A percentile compares a stretch with the other conserved stretches of the same genome.
phyloP scores from a whole-genome alignment of 1,140 invertebrate genomes.

The Lerema accius region DNA sequence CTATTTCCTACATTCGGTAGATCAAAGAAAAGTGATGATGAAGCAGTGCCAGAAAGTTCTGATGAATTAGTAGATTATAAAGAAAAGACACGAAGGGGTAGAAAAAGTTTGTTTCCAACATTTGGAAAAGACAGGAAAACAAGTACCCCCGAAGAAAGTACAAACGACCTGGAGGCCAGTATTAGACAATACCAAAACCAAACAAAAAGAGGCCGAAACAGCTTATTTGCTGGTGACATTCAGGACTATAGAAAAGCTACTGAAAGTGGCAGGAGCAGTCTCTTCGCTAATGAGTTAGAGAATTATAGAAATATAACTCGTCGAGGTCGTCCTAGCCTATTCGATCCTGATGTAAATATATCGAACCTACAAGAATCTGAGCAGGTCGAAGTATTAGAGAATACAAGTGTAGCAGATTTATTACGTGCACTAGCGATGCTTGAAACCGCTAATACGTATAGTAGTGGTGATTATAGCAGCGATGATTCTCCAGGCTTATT shows the following conservation, averaged over 20 bases:
- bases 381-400: constrained; percentile 86
- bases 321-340: constrained; percentile 80
- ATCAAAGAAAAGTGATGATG: constrained; percentile 69
- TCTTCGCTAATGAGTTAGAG: constrained; percentile 64
- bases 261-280: constrained; percentile 46
- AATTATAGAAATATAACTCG: constrained; percentile 63
- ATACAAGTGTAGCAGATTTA: constrained; percentile 90
- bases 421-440: constrained; percentile 87
- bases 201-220: constrained; percentile 73
- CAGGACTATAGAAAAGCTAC: constrained; percentile 52
- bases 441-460: constrained; percentile 56
- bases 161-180: constrained; percentile 62
- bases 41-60: constrained; percentile 69
- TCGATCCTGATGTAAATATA: constrained; percentile 78
- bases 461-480: constrained; percentile 22
- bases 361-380: constrained; percentile 73
- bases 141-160: constrained; percentile 49
- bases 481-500: constrained; percentile 43
- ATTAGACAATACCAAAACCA: constrained; percentile 71
- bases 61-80: constrained; percentile 75
- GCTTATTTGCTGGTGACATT: constrained; percentile 63
- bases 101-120: constrained; percentile 67
- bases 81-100: constrained; percentile 67
- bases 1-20: constrained; percentile 74
- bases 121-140: constrained; percentile 71